Conservation (phyloP, 1,140 invertebrate species). For the Drosophila truncata region DNA sequence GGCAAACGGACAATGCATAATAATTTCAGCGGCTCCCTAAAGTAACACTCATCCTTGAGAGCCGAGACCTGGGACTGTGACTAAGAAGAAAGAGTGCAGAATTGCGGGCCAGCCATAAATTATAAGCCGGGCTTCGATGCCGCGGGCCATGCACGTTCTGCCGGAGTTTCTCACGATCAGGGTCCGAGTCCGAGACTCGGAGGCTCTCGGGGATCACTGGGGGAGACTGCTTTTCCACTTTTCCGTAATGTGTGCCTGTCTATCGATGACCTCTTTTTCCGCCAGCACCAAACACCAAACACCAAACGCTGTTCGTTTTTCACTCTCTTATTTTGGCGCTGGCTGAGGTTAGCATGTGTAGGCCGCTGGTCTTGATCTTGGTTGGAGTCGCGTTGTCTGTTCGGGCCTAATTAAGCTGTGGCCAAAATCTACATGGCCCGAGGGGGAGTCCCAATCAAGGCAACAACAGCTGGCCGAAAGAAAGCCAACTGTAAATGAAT, state of each 20-base stretch:
- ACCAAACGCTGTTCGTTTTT: conserved; percentile 24
- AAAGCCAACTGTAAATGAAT: conserved; percentile 58
- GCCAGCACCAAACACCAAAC: conserved; percentile 7
- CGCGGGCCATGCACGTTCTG: conserved; percentile 78
- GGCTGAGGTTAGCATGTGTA: conserved; percentile 55
- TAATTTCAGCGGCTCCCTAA: conserved; percentile 65
- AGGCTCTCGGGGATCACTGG: conserved; percentile 38
- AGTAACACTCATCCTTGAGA: conserved; percentile 75
- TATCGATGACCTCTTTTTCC: conserved; percentile 76
- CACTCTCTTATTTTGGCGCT: conserved; percentile 1
- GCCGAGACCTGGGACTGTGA: conserved; percentile 21
- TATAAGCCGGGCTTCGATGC: conserved; percentile 66
- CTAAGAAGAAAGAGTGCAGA: conserved; percentile 42
- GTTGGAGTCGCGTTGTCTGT: conserved; percentile 29
- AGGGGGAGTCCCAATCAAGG: conserved; percentile 60
- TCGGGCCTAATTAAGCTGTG: conserved; percentile 75
- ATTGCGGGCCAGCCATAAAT: conserved; percentile 70
- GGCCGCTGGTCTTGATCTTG: conserved; percentile 53
- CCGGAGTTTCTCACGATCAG: conserved; percentile 51
- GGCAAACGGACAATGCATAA: conserved; percentile 59
- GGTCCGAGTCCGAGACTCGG: conserved; percentile 6
- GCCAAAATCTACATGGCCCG: conserved; percentile 63
- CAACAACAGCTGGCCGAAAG: conserved; percentile 46
- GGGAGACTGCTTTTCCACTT: conserved; percentile 10
- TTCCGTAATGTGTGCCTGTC: conserved; percentile 45